Percentiles rank a stretch among this genome's conserved stretches.
Conservation (phyloP, 2,888 invertebrate species). For the Sepiola atlantica region DNA sequence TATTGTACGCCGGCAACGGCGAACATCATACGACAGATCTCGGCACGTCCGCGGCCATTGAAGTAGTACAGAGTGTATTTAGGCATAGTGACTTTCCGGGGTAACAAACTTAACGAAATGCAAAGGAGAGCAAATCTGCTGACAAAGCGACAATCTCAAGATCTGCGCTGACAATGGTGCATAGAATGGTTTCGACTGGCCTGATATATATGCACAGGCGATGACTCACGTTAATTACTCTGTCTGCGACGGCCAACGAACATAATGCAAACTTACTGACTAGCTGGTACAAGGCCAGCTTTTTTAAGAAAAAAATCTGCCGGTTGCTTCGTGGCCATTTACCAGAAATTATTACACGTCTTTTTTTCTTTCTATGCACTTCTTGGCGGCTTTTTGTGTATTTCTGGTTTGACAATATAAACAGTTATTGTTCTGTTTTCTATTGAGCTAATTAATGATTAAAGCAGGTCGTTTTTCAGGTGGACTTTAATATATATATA, state of each 20-base stretch:
- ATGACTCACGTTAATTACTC: neutral
- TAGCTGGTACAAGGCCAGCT: neutral
- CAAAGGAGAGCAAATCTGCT: neutral
- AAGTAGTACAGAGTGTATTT: no score
- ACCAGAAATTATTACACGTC: no score
- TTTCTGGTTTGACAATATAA: neutral
- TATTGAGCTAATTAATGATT: neutral
- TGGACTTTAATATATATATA: no score
- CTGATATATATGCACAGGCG: neutral
- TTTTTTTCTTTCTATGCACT: neutral
- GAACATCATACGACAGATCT: no score
- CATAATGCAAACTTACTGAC: neutral
- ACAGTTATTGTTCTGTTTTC: neutral
- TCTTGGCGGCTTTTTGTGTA: neutral
- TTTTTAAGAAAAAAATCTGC: neutral
- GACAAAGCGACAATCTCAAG: neutral
- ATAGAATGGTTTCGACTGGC: neutral
- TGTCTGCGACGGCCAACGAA: neutral
- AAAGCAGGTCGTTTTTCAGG: no score
- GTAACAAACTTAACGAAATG: neutral
- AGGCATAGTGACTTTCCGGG: neutral
- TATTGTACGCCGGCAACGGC: no score
- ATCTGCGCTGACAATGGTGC: neutral
- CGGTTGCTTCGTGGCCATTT: no score
- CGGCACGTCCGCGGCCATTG: no score